Evolutionary conservation across 1,140 invertebrate genomes (phyloP), one percentile per base, ranked within the genome.

Genomic region (Pollicipes pollicipes): DNA sequence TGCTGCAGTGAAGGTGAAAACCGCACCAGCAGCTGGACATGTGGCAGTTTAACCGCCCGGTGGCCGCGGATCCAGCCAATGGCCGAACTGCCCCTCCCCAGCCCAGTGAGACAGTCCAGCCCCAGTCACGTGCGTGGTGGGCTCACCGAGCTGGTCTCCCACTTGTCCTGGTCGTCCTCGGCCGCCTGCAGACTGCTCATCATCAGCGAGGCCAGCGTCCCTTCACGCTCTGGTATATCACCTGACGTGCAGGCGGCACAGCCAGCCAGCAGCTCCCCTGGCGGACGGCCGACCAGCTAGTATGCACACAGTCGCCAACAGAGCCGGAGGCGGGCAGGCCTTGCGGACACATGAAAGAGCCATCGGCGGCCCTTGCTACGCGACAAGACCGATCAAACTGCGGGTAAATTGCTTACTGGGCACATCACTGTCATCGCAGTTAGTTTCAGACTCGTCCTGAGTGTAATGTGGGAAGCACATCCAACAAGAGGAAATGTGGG

Each of bases 181-280:
- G n/a, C 64, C 27, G 64, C 64, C 27, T 66, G 64, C 64, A 66
- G 3, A n/a, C 28, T 66, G n/a, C 6, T 10, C 8, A 29, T 3
- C 24, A 66, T 66, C 27, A 66, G 64, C 28, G 64, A 28, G 27
- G 6, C 13, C 6, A 66, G 16, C 6, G 64, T 28, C 10, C 3
- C 24, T 10, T 66, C 3, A 66, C 64, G n/a, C 1, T 3, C 24
- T 28, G 3, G 64, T 21, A 28, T 21, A 66, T n/a, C 3, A 24
- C 27, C 3, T 4, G 27, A 29, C 64, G 64, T 29, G 64, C 64
- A 28, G 27, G 3, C 24, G 10, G 28, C 64, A 66, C 64, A 66
- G 28, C n/a, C 64, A 10, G 64, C 64, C 64, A 66, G 64, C n/a
- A 66, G 64, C 64, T 66, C 64, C 3, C 64, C 64, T 66, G 27